phyloP scores from a whole-genome alignment of 2,888 invertebrate genomes.

The Scaptomyza reducta region DNA sequence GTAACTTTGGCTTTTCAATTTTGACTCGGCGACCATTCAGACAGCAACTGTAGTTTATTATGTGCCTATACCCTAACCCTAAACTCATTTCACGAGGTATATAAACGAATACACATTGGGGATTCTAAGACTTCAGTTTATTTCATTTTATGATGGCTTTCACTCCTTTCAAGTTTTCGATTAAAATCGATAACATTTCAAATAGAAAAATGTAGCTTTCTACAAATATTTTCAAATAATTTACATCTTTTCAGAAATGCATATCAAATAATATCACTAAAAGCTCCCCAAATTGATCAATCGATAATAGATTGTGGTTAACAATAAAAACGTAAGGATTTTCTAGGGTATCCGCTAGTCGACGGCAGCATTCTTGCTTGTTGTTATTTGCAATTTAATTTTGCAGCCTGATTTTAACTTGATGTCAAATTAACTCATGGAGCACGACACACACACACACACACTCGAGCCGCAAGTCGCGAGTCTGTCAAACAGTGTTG shows the following conservation, averaged over 20 bases:
- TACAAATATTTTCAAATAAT: too few species aligned
- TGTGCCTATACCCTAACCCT: background rate
- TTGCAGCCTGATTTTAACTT: slow-evolving; percentile 40
- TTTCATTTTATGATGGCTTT: too few species aligned
- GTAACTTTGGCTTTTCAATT: slow-evolving; percentile 47
- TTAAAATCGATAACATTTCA: too few species aligned
- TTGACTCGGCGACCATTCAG: slow-evolving; percentile 20
- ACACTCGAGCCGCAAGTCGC: slow-evolving; percentile 1
- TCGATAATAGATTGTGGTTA: background rate
- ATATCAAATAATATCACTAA: too few species aligned
- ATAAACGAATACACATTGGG: background rate
- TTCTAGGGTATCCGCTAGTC: background rate
- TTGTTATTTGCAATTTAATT: slow-evolving; percentile 2
- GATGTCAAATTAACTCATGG: slow-evolving; percentile 71
- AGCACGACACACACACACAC: slow-evolving; percentile 38
- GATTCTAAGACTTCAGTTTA: too few species aligned
- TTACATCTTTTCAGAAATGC: too few species aligned
- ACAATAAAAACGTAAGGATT: too few species aligned
- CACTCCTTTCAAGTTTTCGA: too few species aligned
- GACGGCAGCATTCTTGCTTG: background rate
- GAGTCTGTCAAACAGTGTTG: slow-evolving; percentile 58
- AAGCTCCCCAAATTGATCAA: too few species aligned
- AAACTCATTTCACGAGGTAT: background rate
- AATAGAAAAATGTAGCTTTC: too few species aligned
- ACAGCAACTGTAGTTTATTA: slow-evolving; percentile 9